Evolutionary conservation across 2,797 vertebrate genomes (phyloP).

Genomic region (Channa striata): DNA sequence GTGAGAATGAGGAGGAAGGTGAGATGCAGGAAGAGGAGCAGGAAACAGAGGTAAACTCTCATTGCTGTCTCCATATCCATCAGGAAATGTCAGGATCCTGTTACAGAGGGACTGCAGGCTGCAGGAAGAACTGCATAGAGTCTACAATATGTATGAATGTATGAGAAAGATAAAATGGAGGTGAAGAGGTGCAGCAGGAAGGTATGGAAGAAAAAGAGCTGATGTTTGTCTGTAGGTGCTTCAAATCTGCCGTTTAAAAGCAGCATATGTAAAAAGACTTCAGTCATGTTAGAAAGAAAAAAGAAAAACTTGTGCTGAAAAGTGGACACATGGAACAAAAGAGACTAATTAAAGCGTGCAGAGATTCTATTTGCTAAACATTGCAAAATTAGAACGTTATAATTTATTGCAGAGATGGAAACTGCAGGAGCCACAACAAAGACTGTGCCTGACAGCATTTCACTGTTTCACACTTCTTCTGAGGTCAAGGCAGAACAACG

Average conservation of each 20-base stretch:
- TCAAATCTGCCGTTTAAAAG: slow-evolving; percentile 24
- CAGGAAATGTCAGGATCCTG: slow-evolving; percentile 61
- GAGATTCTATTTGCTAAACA: not conserved
- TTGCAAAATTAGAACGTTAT: not conserved
- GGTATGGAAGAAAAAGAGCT: slow-evolving; percentile 14
- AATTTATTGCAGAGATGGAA: not conserved
- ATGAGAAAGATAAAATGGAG: slow-evolving; percentile 27
- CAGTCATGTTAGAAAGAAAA: not conserved
- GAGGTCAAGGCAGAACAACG: not conserved
- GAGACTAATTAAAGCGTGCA: slow-evolving; percentile 1
- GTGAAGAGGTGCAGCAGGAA: slow-evolving; percentile 13
- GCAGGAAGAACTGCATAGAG: slow-evolving; percentile 23
- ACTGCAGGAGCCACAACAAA: not conserved
- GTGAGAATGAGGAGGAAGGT: slow-evolving; percentile 22
- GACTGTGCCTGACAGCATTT: not conserved
- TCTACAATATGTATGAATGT: slow-evolving; percentile 59
- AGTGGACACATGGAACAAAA: not conserved
- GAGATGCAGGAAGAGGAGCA: slow-evolving; percentile 29
- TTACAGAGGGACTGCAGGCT: slow-evolving; percentile 29
- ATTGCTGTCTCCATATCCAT: slow-evolving; percentile 49
- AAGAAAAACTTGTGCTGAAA: not conserved
- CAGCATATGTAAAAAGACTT: slow-evolving; percentile 13
- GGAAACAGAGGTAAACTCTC: slow-evolving; percentile 56
- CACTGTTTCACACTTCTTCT: not conserved
- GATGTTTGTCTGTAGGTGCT: not conserved